Conservation (phyloP, 2,113 vertebrate genomes). For the Alethe diademata region DNA sequence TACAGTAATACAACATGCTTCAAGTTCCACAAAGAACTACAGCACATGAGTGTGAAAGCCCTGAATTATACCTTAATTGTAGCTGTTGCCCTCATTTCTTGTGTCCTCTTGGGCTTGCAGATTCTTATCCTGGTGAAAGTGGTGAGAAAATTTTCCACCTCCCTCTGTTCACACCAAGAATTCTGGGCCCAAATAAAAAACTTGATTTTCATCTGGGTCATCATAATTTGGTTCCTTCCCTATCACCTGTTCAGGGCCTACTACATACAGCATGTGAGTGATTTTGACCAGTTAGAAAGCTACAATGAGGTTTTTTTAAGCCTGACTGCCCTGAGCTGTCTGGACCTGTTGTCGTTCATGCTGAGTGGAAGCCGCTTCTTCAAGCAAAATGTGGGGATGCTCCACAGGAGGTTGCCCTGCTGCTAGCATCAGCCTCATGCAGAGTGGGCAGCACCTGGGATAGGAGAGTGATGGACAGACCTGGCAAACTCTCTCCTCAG, state of each 20-base stretch:
- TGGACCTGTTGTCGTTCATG: conserved; percentile 80
- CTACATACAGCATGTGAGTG: conserved; percentile 57
- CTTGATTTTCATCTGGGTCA: conserved; percentile 82
- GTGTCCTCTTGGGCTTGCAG: conserved; percentile 74
- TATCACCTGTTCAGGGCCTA: conserved; percentile 84
- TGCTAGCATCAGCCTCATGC: not conserved
- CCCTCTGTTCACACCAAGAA: conserved; percentile 79
- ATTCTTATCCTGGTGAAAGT: conserved; percentile 71
- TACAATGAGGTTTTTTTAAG: conserved; percentile 88
- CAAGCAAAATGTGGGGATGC: conserved; percentile 51
- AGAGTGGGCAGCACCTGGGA: rapidly evolving
- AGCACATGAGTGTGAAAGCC: rapidly evolving
- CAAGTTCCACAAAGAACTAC: conserved; percentile 71
- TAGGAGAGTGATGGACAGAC: rapidly evolving
- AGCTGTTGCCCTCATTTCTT: conserved; percentile 50
- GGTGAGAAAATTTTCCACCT: conserved; percentile 51
- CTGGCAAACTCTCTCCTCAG: not conserved
- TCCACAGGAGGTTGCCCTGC: conserved; percentile 53
- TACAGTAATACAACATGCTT: conserved; percentile 73
- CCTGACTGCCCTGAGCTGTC: conserved; percentile 85
- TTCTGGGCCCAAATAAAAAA: conserved; percentile 89
- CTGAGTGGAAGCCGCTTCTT: conserved; percentile 66
- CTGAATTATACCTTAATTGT: conserved; percentile 78
- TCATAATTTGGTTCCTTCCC: conserved; percentile 84
- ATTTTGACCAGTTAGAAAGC: not conserved